Evolutionary conservation across 1,140 invertebrate species (phyloP), one percentile per base, ranked within the genome.

Genomic region (Philopotamus ludificatus): DNA sequence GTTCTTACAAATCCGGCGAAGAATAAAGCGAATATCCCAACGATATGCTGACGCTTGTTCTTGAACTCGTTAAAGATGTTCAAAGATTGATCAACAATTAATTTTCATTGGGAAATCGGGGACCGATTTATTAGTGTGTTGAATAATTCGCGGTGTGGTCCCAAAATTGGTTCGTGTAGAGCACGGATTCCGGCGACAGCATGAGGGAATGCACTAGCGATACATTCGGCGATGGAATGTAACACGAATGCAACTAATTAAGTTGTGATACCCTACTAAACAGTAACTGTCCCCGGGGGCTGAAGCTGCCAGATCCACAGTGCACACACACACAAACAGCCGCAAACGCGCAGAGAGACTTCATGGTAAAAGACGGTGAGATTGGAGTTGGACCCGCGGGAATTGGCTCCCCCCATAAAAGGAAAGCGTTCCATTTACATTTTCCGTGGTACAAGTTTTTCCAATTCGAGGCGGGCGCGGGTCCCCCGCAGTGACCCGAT

Each of bases 381-480:
- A 60, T 60, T 60, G 57, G 57, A 60, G 57, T 60, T 60, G 57
- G 42, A 47, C 57, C 57, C 57, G 12, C 42, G 42, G 57, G 57
- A 60, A 60, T 60, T 26, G 57, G 57, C 57, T n/a, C n/a, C 42
- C 20, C 34, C 57, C 57, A 47, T 60, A 60, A 60, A 60, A 60
- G 57, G 57, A 60, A 60, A 60, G 57, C 57, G 41, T 42, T n/a
- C 57, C 57, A 60, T 60, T 60, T 60, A 60, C 57, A 60, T 60
- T 60, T 60, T 60, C 57, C 20, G 57, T 41, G 57, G 57, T 60
- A 60, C 57, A 60, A 60, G 57, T 60, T 60, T 60, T 60, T 60
- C 57, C 57, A 60, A 60, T 60, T 47, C 57, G 41, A 60, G 44
- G 26, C 41, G 57, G 26, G 41, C 41, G 26, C 26, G 25, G 57